phyloP scores from a whole-genome alignment of 2,888 invertebrate genomes.

The Dicycla oo region DNA sequence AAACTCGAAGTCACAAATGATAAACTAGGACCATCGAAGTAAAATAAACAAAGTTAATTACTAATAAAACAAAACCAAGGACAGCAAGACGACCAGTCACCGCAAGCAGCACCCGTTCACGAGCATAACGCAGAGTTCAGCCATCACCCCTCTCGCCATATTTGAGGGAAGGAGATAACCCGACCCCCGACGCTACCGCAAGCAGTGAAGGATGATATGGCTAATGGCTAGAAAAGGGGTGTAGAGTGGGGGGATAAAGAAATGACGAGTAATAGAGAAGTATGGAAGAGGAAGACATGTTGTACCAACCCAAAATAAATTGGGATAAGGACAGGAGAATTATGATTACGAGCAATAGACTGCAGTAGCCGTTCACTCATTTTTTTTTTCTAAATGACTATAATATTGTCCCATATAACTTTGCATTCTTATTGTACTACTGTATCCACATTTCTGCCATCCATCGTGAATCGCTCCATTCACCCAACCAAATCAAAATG shows the following conservation, averaged over 20 bases:
- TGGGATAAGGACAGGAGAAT: background rate
- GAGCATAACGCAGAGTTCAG: too few relatives aligned
- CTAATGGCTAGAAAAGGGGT: background rate
- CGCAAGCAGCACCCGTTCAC: too few relatives aligned
- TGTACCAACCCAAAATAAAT: background rate
- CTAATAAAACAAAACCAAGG: too few relatives aligned
- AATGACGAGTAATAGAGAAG: background rate
- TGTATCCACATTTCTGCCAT: conserved; percentile 12
- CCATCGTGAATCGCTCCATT: conserved; percentile 18
- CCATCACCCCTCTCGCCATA: too few relatives aligned
- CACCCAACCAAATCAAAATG: conserved; percentile 19
- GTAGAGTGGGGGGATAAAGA: too few relatives aligned
- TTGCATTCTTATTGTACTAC: conserved; percentile 5
- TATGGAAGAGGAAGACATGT: background rate
- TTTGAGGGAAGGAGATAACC: too few relatives aligned
- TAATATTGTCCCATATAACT: conserved; percentile 17
- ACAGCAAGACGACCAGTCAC: too few relatives aligned
- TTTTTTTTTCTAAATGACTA: background rate
- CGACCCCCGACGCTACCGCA: too few relatives aligned
- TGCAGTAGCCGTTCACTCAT: background rate
- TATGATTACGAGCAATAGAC: background rate
- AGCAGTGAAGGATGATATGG: background rate
- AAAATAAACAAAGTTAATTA: too few relatives aligned
- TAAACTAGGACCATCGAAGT: too few relatives aligned
- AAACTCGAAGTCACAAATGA: too few relatives aligned